These are phyloP conservation scores for Trachemys scripta DNA, from an alignment of 2,113 vertebrate genomes.

Conservation along the genomic window DNA sequence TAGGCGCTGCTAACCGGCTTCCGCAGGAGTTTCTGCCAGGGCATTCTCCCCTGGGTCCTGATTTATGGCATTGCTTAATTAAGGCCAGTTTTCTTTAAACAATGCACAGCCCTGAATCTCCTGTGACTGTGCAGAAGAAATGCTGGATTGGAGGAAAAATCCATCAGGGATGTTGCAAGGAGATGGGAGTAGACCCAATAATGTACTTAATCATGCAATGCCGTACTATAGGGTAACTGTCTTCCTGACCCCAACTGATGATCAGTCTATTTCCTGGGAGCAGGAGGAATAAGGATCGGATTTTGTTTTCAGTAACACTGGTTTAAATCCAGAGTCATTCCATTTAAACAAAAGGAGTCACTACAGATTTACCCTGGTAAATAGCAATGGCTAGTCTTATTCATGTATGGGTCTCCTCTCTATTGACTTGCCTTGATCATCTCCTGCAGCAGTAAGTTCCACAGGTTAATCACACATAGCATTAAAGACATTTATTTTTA, in stretches of 20 bases:
- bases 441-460: not conserved
- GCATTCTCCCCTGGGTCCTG: fast-evolving
- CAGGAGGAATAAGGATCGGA: not conserved
- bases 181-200: conserved; percentile 8
- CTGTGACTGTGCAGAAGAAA: not conserved
- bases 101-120: not conserved
- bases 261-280: not conserved
- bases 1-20: conserved; percentile 55
- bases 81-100: conserved; percentile 47
- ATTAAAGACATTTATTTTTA: not conserved
- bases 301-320: not conserved
- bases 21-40: not conserved
- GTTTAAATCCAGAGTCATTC: not conserved
- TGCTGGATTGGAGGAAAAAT: not conserved
- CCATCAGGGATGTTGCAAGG: not conserved
- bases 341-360: not conserved
- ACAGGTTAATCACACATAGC: not conserved
- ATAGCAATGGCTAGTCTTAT: conserved; percentile 1
- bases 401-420: not conserved
- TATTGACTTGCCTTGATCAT: not conserved
- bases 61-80: conserved; percentile 62
- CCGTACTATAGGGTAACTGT: not conserved
- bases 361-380: not conserved
- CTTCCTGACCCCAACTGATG: not conserved
- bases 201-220: fast-evolving